phyloP scores from a whole-genome alignment of 2,797 vertebrate genomes.

The Melanotaenia trifasciata region DNA sequence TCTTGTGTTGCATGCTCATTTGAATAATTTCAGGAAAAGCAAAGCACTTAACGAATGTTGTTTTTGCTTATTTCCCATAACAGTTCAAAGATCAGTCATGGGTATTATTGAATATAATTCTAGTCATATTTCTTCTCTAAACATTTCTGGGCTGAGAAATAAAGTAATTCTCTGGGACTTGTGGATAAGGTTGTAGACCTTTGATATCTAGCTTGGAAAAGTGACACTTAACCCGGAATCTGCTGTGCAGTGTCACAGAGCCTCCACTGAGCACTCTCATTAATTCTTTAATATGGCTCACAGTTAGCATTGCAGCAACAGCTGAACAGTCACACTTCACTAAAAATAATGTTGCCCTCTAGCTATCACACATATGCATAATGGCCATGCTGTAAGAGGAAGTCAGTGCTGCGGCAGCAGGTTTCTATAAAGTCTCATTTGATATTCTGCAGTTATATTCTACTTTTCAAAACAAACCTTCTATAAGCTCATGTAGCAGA shows the following conservation, averaged over 20 bases:
- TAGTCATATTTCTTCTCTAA: not conserved
- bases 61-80: too few species aligned
- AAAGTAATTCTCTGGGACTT: slow-evolving; percentile 8
- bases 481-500: slow-evolving; percentile 27
- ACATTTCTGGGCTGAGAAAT: not conserved
- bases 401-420: slow-evolving; percentile 25
- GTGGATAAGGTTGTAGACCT: slow-evolving; percentile 34
- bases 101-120: not conserved
- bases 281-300: slow-evolving; percentile 50
- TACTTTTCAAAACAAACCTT: slow-evolving; percentile 26
- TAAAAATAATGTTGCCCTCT: slow-evolving; percentile 47
- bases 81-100: not conserved
- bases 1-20: not conserved
- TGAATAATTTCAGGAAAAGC: not conserved
- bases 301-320: slow-evolving; percentile 30
- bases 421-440: slow-evolving; percentile 26
- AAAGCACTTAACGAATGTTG: not conserved
- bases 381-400: slow-evolving; percentile 25
- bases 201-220: slow-evolving; percentile 47
- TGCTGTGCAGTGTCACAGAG: slow-evolving; percentile 32
- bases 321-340: slow-evolving; percentile 36
- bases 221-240: slow-evolving; percentile 38
- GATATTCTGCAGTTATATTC: slow-evolving; percentile 20
- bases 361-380: slow-evolving; percentile 32
- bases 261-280: slow-evolving; percentile 34